Base-by-base conservation (phyloP, 2,888 invertebrate species). In the Monochamus alternatus region DNA sequence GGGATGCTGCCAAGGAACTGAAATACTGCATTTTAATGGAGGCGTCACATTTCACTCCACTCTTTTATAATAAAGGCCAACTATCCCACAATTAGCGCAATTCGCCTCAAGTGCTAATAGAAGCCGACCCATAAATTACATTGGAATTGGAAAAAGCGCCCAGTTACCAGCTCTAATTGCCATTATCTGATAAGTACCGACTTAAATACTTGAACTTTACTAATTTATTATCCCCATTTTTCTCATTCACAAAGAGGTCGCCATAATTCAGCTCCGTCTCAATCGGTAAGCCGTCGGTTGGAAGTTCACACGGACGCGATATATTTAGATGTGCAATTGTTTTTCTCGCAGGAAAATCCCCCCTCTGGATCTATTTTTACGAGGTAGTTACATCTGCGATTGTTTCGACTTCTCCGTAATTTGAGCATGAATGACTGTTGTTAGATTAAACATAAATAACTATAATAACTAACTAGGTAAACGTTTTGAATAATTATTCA, bases 71-170 rank as follows among this genome's bases (percentile, higher is more conserved):
- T 71, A 63, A 71, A 71, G 63, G 62, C 51, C 62, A 71, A 71
- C 62, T 71, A 59, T 44, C 43, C 14, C 14, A 31, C 71, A 71
- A 71, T 71, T 71, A 78, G 76, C 69, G 75, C 80, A 82, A 81
- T 82, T 83, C 73, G 72, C 73, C 76, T 80, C 79, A 79, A 82
- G 83, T 79, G 80, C 67, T 79, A 80, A 81, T 79, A 77, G 74
- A 78, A 47, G 78, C 79, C 81, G 80, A 72, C 77, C 44, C 78
- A 79, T 82, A 83, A 83, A 82, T 83, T 80, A 81, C 74, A 72
- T 74, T 59, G 76, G 73, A 81, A 82, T 75, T 76, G 77, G 76
- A 78, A 78, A 80, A 81, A 79, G 75, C 64, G 51, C 74, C 77
- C 75, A 79, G 79, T 81, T 80, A 74, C 77, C 74, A 58, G 72